A percentile compares a stretch with the other conserved stretches of the same genome.
These are phyloP conservation scores for Catharus ustulatus DNA, from an alignment of 2,797 vertebrate genomes.

Conservation along the genomic window DNA sequence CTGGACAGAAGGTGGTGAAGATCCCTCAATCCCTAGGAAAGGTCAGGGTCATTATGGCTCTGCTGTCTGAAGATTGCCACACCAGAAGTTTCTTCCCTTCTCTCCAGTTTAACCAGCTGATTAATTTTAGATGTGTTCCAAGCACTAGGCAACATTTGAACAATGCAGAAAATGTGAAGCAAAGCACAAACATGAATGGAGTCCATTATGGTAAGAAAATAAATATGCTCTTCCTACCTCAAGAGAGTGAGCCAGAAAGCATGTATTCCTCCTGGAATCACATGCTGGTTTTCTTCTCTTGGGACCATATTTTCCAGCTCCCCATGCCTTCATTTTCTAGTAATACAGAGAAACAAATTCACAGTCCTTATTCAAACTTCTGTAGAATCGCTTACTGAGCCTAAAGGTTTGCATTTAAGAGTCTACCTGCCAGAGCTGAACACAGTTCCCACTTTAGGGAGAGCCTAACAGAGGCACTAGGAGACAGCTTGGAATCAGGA, in stretches of 20 bases:
- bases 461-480: neutral
- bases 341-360: neutral
- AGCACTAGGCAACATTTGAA: neutral
- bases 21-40: neutral
- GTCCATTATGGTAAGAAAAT: neutral
- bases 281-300: neutral
- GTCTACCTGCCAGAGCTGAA: neutral
- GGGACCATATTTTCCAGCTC: neutral
- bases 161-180: neutral
- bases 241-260: neutral
- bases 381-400: neutral
- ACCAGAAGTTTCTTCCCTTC: neutral
- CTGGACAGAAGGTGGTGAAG: neutral
- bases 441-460: neutral
- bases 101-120: neutral
- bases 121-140: neutral
- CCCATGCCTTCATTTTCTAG: neutral
- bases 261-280: neutral
- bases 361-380: neutral
- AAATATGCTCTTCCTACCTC: neutral
- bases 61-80: neutral
- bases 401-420: neutral
- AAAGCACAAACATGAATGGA: neutral
- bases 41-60: neutral
- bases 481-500: neutral